Evolutionary conservation across 2,113 vertebrate genomes (phyloP).

Genomic region (Oncorhynchus keta): DNA sequence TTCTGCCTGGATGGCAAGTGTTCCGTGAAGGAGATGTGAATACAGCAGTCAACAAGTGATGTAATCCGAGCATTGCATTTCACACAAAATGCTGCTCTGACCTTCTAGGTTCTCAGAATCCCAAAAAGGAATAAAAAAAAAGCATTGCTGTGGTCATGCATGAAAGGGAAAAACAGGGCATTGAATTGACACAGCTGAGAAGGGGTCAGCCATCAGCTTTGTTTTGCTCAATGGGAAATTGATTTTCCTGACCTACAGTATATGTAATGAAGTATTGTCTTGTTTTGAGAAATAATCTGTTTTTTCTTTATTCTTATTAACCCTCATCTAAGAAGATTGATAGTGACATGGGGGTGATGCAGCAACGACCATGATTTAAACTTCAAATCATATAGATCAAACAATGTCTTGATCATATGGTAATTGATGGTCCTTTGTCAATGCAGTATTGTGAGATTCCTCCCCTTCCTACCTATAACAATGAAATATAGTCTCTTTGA

Average conservation of each 20-base stretch:
- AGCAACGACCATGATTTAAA: background rate
- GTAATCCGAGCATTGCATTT: background rate
- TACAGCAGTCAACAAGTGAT: background rate
- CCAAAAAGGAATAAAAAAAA: no score
- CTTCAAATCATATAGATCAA: no score
- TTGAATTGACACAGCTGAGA: background rate
- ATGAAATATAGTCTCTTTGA: background rate
- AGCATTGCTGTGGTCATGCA: no score
- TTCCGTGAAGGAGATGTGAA: slow-evolving; percentile 43
- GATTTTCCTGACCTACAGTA: background rate
- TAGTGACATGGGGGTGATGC: background rate
- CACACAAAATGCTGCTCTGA: background rate
- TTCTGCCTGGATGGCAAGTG: slow-evolving; percentile 33
- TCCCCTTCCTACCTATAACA: background rate
- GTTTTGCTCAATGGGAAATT: background rate
- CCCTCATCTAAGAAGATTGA: background rate
- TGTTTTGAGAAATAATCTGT: no score
- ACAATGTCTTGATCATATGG: background rate
- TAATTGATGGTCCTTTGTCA: background rate
- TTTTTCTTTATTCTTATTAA: background rate
- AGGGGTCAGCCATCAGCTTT: background rate
- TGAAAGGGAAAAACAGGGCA: no score
- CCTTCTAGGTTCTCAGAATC: background rate
- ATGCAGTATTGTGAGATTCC: background rate
- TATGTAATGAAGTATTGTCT: no score